Evolutionary conservation across 53 echinoderm and acorn worm species (phyloP).

Genomic region (Pentamera pediparva): DNA sequence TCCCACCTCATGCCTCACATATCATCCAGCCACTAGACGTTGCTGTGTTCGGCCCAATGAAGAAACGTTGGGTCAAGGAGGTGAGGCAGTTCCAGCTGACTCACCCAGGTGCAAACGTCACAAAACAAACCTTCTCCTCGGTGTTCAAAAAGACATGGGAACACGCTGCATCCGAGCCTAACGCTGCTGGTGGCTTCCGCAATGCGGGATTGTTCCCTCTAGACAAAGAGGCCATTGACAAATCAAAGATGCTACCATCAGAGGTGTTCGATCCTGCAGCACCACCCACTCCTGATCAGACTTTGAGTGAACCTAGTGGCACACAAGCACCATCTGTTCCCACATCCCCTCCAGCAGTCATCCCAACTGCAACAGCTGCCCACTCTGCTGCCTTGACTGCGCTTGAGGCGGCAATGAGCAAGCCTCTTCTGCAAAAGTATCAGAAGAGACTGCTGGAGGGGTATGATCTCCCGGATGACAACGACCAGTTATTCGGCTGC

Average conservation of each 20-base stretch:
- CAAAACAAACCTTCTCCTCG: slow-evolving; percentile 34
- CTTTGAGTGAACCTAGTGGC: neutral
- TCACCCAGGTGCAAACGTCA: slow-evolving; percentile 32
- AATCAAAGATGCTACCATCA: slow-evolving; percentile 33
- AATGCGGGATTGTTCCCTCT: slow-evolving; percentile 27
- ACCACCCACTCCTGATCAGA: neutral
- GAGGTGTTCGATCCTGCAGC: neutral
- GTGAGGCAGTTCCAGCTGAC: slow-evolving; percentile 16
- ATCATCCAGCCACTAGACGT: slow-evolving; percentile 48
- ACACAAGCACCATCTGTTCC: neutral
- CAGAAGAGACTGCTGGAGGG: neutral
- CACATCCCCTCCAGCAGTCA: neutral
- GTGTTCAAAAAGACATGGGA: slow-evolving; percentile 42
- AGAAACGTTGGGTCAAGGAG: slow-evolving; percentile 23
- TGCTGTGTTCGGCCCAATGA: slow-evolving; percentile 24
- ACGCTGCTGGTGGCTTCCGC: slow-evolving; percentile 29
- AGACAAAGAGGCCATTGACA: slow-evolving; percentile 21
- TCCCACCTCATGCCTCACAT: slow-evolving; percentile 49
- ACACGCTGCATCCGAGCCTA: neutral
- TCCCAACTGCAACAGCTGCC: neutral
- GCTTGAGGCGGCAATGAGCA: neutral
- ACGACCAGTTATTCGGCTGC: neutral
- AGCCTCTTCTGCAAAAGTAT: neutral
- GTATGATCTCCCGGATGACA: neutral
- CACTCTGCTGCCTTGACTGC: neutral